Conservation (phyloP, 2,888 invertebrate species). For the Thysanoteuthis rhombus region DNA sequence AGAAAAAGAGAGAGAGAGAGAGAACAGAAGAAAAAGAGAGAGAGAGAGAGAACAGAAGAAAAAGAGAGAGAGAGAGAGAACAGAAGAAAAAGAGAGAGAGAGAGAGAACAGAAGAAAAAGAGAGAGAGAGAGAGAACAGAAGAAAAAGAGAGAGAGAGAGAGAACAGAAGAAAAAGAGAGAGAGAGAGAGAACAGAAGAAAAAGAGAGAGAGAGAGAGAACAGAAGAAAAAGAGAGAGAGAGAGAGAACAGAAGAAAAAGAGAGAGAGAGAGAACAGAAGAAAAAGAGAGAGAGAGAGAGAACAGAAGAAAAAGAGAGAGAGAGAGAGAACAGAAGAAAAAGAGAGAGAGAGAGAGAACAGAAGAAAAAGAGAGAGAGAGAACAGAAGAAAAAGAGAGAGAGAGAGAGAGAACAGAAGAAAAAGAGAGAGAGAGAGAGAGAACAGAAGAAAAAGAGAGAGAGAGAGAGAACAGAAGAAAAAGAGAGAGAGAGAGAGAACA, state of each 20-base stretch:
- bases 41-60: neutral
- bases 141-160: neutral
- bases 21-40: neutral
- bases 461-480: neutral
- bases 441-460: neutral
- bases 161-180: neutral
- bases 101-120: neutral
- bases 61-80: neutral
- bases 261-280: neutral
- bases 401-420: no score
- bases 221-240: neutral
- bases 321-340: neutral
- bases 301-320: neutral
- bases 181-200: neutral
- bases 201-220: neutral
- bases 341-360: neutral
- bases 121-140: neutral
- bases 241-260: no score
- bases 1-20: neutral
- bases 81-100: no score
- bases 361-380: no score
- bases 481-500: neutral
- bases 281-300: neutral
- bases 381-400: neutral
- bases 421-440: no score